Conservation (phyloP, 1,140 invertebrate species). For the Lucilia cuprina region DNA sequence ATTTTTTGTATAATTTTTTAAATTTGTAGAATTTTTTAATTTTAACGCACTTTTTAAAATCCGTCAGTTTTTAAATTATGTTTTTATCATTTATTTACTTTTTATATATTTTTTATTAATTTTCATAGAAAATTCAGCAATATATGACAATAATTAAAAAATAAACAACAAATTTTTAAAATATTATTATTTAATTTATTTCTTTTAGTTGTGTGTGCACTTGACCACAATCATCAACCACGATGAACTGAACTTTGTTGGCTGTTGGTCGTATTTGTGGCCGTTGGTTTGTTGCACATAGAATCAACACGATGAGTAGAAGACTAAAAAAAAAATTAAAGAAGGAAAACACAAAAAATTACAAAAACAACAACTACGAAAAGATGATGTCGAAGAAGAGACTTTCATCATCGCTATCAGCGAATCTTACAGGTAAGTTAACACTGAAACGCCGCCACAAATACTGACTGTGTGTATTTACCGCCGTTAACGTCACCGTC, state of each 20-base stretch:
- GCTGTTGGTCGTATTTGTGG: not conserved
- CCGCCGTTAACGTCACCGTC: slow-evolving; percentile 29
- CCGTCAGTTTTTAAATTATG: not conserved
- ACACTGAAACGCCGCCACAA: slow-evolving; percentile 18
- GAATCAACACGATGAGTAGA: not conserved
- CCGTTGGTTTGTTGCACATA: not conserved
- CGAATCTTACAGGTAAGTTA: slow-evolving; percentile 24
- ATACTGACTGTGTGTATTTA: not conserved
- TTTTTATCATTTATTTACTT: not conserved
- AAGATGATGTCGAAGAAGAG: not conserved
- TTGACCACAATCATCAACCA: slow-evolving; percentile 28
- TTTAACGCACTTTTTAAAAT: not conserved
- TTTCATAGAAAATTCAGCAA: not conserved
- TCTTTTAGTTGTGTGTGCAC: not conserved
- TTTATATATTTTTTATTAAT: not conserved
- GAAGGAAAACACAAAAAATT: not conserved
- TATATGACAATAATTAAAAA: not conserved
- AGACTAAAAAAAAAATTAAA: not conserved
- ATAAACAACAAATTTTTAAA: not conserved
- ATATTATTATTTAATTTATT: not conserved
- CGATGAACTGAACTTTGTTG: slow-evolving; percentile 32
- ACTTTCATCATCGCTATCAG: slow-evolving; percentile 20
- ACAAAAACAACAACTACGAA: not conserved
- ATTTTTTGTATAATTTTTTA: too few relatives aligned
- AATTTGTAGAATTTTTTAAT: not conserved